Percentiles rank a stretch among this genome's conserved stretches.
Conservation (phyloP, 2,797 vertebrate species). For the Acridotheres tristis region DNA sequence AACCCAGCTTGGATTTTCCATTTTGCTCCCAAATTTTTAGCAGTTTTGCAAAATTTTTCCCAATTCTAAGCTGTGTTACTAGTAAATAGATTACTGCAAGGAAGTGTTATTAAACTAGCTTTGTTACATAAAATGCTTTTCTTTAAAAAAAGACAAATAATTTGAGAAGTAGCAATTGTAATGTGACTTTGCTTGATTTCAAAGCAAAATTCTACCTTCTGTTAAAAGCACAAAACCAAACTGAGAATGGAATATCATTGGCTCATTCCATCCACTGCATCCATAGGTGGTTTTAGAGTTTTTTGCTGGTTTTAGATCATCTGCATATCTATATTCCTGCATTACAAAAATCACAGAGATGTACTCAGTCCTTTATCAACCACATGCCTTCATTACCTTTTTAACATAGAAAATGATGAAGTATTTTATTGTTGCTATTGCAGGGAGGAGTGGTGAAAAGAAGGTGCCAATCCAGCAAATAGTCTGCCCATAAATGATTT, state of each 20-base stretch:
- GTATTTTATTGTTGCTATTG: slow-evolving; percentile 91
- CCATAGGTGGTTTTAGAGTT: background rate
- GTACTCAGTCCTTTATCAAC: background rate
- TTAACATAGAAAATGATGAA: slow-evolving; percentile 95
- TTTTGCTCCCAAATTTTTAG: background rate
- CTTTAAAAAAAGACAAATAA: background rate
- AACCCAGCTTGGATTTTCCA: background rate
- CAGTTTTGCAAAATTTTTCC: background rate
- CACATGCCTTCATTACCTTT: slow-evolving; percentile 78
- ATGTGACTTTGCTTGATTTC: background rate
- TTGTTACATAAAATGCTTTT: background rate
- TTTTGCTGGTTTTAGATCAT: background rate
- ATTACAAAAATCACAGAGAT: background rate
- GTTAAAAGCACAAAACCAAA: background rate
- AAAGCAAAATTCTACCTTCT: background rate
- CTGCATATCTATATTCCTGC: background rate
- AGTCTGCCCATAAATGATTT: slow-evolving; percentile 94
- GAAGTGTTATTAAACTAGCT: background rate
- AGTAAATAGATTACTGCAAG: background rate
- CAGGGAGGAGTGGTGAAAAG: slow-evolving; percentile 92
- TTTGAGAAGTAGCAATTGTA: background rate
- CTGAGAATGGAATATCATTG: background rate
- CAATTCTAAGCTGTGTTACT: background rate
- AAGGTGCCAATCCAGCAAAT: slow-evolving; percentile 98
- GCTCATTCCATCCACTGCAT: background rate